These are phyloP conservation scores for Amiota communis DNA, from an alignment of 2,888 invertebrate genomes.

Conservation along the genomic window DNA sequence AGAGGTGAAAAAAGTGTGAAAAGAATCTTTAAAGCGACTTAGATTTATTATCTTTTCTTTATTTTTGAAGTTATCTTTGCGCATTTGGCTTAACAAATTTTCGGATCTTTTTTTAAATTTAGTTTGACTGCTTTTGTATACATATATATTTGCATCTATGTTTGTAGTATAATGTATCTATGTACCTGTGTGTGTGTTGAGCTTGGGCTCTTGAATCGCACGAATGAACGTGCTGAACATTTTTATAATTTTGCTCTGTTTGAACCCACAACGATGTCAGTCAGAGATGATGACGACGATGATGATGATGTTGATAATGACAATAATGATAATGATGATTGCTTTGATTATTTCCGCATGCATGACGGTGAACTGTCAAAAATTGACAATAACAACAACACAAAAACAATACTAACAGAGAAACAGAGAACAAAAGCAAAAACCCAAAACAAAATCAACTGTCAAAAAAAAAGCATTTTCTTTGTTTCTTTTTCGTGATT, in stretches of 20 bases:
- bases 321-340: slow-evolving; percentile 41
- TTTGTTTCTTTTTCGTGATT: neutral
- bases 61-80: slow-evolving; percentile 1
- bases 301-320: neutral
- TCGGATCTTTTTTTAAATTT: too few relatives aligned
- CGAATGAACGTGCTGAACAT: slow-evolving; percentile 15
- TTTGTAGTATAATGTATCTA: too few relatives aligned
- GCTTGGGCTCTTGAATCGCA: neutral
- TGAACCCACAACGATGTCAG: slow-evolving; percentile 4
- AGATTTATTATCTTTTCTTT: neutral
- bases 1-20: slow-evolving; percentile 4
- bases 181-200: too few relatives aligned
- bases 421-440: slow-evolving; percentile 40
- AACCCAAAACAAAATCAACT: slow-evolving; percentile 42
- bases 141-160: too few relatives aligned
- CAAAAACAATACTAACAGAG: slow-evolving; percentile 31
- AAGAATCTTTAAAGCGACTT: neutral
- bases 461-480: slow-evolving; percentile 53
- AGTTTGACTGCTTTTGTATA: too few relatives aligned
- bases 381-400: slow-evolving; percentile 29
- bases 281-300: neutral
- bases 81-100: too few relatives aligned
- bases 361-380: slow-evolving; percentile 37
- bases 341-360: slow-evolving; percentile 55
- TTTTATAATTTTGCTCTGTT: slow-evolving; percentile 10